A percentile compares a stretch with the other conserved stretches of the same genome.
Conservation (phyloP, 1,140 invertebrate genomes). For the Lithobius niger region DNA sequence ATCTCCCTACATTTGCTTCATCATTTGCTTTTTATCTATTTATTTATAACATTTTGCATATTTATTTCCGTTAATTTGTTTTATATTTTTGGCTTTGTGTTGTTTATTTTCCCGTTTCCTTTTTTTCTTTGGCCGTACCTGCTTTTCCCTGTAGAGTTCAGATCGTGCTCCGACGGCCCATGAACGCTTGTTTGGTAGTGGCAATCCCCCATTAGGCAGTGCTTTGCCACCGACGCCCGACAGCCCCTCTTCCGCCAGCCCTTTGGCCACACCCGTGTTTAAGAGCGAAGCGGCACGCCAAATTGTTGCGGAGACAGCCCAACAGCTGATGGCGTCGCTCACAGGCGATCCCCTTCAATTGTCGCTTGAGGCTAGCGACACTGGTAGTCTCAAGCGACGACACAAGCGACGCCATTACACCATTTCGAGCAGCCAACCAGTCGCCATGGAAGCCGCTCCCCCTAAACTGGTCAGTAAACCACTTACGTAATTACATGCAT, state of each 20-base stretch:
- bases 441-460: conserved; percentile 20
- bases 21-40: background rate
- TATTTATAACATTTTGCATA: background rate
- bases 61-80: background rate
- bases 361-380: conserved; percentile 10
- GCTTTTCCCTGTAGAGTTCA: no score
- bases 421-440: conserved; percentile 52
- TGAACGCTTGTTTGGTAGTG: conserved; percentile 32
- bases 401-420: conserved; percentile 73
- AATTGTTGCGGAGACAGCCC: conserved; percentile 66
- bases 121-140: background rate
- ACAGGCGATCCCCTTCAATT: conserved; percentile 17
- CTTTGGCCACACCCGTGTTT: conserved; percentile 48
- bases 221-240: conserved; percentile 23
- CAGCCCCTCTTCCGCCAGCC: conserved; percentile 31
- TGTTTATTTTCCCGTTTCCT: background rate
- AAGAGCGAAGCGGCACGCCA: conserved; percentile 69
- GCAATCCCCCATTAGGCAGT: conserved; percentile 22
- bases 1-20: background rate
- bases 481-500: background rate
- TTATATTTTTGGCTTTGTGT: conserved; percentile 6
- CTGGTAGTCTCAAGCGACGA: conserved; percentile 18
- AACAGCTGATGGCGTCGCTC: conserved; percentile 12
- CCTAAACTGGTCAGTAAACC: conserved; percentile 22
- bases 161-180: conserved; percentile 24